phyloP scores from a whole-genome alignment of 1,140 invertebrate species.

The Fopius arisanus region DNA sequence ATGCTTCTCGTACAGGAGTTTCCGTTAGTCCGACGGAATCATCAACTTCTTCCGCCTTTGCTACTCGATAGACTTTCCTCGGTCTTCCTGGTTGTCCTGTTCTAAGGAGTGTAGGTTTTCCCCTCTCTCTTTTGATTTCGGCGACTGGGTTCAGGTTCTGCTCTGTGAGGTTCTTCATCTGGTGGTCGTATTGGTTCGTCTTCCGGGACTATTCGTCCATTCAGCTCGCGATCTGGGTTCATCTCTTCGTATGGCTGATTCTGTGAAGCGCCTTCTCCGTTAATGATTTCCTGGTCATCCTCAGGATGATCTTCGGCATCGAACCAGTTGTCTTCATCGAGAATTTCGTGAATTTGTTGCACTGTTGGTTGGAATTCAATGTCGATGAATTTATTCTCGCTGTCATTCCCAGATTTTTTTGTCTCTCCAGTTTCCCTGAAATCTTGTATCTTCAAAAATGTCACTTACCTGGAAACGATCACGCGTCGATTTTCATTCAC shows the following conservation, averaged over 20 bases:
- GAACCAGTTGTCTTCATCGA: conserved; percentile 27
- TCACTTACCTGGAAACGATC: conserved; percentile 22
- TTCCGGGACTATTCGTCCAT: too few species aligned
- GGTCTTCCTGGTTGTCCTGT: not conserved
- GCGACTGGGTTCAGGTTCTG: too few species aligned
- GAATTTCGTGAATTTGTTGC: conserved; percentile 27
- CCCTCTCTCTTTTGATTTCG: not conserved
- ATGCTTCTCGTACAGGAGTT: not conserved
- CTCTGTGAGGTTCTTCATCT: too few species aligned
- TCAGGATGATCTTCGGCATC: conserved; percentile 27
- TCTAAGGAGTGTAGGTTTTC: not conserved
- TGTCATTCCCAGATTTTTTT: not conserved
- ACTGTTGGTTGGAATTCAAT: not conserved
- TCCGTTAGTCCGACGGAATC: not conserved
- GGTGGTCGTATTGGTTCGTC: too few species aligned
- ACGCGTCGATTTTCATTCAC: conserved; percentile 18
- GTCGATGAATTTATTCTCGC: not conserved
- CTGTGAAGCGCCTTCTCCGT: not conserved
- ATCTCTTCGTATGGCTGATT: too few species aligned
- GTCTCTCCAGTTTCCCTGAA: not conserved
- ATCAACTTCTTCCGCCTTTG: not conserved
- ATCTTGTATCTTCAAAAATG: not conserved
- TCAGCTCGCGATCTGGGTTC: not conserved
- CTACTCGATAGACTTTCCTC: not conserved
- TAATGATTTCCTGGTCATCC: not conserved